A percentile compares a stretch with the other conserved stretches of the same genome.
phyloP scores from a whole-genome alignment of 2,888 invertebrate species.

The Aromia moschata region DNA sequence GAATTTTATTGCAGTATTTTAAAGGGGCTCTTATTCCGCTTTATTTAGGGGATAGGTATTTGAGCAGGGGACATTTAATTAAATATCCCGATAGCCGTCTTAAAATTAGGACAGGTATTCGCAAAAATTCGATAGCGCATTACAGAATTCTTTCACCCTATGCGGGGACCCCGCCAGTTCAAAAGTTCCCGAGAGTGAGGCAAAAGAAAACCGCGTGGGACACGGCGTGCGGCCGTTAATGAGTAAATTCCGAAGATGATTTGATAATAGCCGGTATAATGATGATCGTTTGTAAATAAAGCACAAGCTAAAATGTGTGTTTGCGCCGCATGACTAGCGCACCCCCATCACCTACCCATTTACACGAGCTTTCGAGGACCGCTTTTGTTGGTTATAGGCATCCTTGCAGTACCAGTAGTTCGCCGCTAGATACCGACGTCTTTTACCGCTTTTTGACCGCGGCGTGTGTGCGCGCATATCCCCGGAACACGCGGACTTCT shows the following conservation, averaged over 20 bases:
- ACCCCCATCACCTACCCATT: conserved; percentile 51
- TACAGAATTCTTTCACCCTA: not conserved
- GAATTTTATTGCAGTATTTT: too few species aligned
- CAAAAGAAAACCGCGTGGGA: not conserved
- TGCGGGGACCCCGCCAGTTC: not conserved
- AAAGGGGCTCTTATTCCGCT: too few species aligned
- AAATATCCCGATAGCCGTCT: too few species aligned
- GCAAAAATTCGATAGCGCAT: not conserved
- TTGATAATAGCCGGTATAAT: conserved; percentile 45
- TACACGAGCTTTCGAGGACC: conserved; percentile 49
- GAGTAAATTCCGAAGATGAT: conserved; percentile 38
- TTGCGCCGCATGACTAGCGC: conserved; percentile 50
- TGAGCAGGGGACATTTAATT: too few species aligned
- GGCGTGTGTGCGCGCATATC: conserved; percentile 27
- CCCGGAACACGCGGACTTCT: conserved; percentile 29
- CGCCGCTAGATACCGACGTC: conserved; percentile 32
- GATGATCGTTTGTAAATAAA: conserved; percentile 48
- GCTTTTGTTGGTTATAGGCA: conserved; percentile 46
- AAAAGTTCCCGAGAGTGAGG: conserved; percentile 1
- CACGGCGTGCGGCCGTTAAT: conserved; percentile 1
- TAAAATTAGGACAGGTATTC: too few species aligned
- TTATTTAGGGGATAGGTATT: too few species aligned
- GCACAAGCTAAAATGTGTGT: conserved; percentile 46
- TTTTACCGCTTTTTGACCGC: conserved; percentile 23
- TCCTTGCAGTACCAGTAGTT: conserved; percentile 36